phyloP scores from a whole-genome alignment of 2,797 vertebrate species.

The Chelon labrosus region DNA sequence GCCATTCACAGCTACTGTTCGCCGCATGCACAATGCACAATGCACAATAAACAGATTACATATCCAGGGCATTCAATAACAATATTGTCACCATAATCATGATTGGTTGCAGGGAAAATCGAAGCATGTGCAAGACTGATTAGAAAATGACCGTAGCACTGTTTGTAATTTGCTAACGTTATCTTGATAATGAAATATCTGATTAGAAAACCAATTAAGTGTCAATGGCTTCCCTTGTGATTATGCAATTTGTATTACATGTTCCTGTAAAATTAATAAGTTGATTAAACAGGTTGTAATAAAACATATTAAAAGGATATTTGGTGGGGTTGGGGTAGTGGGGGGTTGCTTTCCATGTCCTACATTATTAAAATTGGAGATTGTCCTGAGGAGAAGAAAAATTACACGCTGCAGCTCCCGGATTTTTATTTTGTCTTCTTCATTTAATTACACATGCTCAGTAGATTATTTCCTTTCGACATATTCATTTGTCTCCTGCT shows the following conservation, averaged over 20 bases:
- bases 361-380: conserved; percentile 31
- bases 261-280: conserved; percentile 61
- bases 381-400: conserved; percentile 4
- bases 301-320: conserved; percentile 41
- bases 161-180: conserved; percentile 76
- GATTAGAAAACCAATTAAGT: conserved; percentile 73
- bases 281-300: conserved; percentile 65
- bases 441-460: conserved; percentile 3
- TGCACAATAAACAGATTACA: conserved; percentile 38
- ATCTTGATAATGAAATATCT: conserved; percentile 68
- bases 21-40: conserved; percentile 22
- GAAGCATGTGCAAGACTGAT: conserved; percentile 60
- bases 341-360: conserved; percentile 24
- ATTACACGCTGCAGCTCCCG: not conserved
- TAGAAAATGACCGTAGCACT: conserved; percentile 60
- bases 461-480: conserved; percentile 2
- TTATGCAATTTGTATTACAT: conserved; percentile 56
- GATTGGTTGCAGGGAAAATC: conserved; percentile 61
- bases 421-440: not conserved
- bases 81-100: conserved; percentile 50
- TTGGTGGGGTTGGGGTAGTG: not conserved
- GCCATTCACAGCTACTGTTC: conserved; percentile 21
- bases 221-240: conserved; percentile 61
- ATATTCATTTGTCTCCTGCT: not conserved
- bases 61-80: conserved; percentile 62